These are phyloP conservation scores for Gryllus longicercus DNA, from an alignment of 2,888 invertebrate genomes.

Conservation along the genomic window DNA sequence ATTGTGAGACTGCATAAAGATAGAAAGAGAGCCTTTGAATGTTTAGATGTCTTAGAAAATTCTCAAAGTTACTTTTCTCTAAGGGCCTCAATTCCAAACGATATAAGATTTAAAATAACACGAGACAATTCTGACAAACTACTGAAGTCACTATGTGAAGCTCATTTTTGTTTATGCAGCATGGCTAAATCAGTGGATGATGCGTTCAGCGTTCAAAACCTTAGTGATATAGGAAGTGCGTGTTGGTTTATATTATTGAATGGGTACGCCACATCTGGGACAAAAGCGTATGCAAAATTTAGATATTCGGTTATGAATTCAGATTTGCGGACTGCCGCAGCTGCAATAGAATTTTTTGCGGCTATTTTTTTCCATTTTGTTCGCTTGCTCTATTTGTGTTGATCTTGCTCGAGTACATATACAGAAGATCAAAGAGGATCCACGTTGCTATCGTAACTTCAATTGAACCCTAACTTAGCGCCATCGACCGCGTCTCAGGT, in stretches of 20 bases:
- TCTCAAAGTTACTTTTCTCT: no score
- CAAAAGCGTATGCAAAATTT: not conserved
- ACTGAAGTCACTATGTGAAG: not conserved
- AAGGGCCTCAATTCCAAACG: no score
- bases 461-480: not conserved
- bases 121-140: no score
- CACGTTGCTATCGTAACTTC: not conserved
- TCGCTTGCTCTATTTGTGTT: not conserved
- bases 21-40: no score
- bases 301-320: not conserved
- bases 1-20: no score
- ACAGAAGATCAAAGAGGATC: not conserved
- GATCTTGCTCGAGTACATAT: not conserved
- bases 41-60: no score
- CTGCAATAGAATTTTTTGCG: not conserved
- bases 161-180: not conserved
- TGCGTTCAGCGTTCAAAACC: not conserved
- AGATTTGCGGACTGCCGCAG: not conserved
- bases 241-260: not conserved
- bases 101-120: no score
- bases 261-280: not conserved
- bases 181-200: not conserved
- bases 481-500: not conserved
- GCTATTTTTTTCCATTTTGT: not conserved
- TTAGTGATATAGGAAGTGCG: not conserved